Base-by-base conservation (phyloP, 2,888 invertebrate species). In the Tachina fera region DNA sequence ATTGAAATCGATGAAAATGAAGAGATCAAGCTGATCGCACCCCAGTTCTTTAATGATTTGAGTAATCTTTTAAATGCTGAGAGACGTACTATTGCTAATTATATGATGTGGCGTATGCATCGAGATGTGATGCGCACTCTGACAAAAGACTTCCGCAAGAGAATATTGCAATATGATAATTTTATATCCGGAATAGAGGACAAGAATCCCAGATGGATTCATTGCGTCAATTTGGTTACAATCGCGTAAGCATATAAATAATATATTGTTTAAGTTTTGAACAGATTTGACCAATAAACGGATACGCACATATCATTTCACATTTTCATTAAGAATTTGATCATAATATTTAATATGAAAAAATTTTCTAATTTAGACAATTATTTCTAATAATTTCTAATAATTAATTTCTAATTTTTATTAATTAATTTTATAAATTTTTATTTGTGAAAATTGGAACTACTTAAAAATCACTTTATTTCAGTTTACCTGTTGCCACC, bases 51-150 rank as follows among this genome's bases (percentile, higher is more conserved):
- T 63, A 93, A 94, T 1, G 95, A 95, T 60, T 94, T 98, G 41
- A 96, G 96, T 92, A 94, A 92, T 51, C 89, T 95, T 4, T 90
- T 95, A 47, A 90, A 91, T 31, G 95, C 95, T 0, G 94, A 95
- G 0, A 95, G 95, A 89, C 91, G 96, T 87, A 94, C 95, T 3
- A 94, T 96, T 89, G 97, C 98, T 3, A 98, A 98, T 93, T 98
- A 98, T 91, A 95, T 97, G 88, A 95, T 98, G 95, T 98, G 98
- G 98, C 95, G 98, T 74, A 97, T 96, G 0, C 96, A 97, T 0
- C 96, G 96, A 0, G 96, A 96, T 6, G 96, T 97, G 0, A 95
- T 97, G 10, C 95, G 96, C 4, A 98, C 97, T 92, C 93, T 98
- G 86, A 96, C 95, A 0, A 97, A 97, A 74, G 94, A 94, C 77